Base-by-base conservation (phyloP, 1,140 invertebrate species). In the Antheraea pernyi region DNA sequence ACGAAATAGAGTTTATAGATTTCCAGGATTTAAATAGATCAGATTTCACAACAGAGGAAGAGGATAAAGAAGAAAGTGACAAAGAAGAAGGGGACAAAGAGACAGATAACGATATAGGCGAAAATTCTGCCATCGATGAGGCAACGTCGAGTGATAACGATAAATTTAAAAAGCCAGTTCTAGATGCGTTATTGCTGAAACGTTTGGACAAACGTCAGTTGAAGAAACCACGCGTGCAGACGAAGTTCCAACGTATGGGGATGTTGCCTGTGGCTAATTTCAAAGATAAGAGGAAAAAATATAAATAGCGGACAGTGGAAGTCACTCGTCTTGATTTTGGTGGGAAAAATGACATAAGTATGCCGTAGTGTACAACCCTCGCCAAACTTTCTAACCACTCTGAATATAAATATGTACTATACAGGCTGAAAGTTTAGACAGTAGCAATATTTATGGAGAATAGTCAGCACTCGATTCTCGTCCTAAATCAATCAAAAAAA, bases 171-270 rank as follows among this genome's bases (percentile, higher is more conserved):
- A 61, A 61, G 30, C 59, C 59, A 16, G 19, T 53, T 53, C 7
- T 19, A 10, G 7, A 19, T 11, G 65, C 11, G 6, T 5, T 16
- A 11, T 58, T 53, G n/a, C 36, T 61, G 16, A 65, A 42, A n/a
- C 59, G 36, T 62, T 48, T 18, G 9, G 68, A 72, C 0, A 80
- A 74, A 42, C 62, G 74, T 5, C 58, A 78, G 37, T 46, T 65
- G 16, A 84, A 82, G 60, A 74, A 82, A 6, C 68, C 65, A 0
- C 62, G 73, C 8, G n/a, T 86, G 18, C 78, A 81, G 59, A 80
- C 81, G 9, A 82, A 74, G 42, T 79, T 86, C 7, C 84, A 78
- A 61, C 75, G 72, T 8, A 66, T 85, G 73, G 84, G 84, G 19
- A 75, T 84, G 70, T 61, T 81, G 37, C 67, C 74, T 8, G 62